Conservation (phyloP, 2,888 invertebrate species). For the Nesidiocoris tenuis region DNA sequence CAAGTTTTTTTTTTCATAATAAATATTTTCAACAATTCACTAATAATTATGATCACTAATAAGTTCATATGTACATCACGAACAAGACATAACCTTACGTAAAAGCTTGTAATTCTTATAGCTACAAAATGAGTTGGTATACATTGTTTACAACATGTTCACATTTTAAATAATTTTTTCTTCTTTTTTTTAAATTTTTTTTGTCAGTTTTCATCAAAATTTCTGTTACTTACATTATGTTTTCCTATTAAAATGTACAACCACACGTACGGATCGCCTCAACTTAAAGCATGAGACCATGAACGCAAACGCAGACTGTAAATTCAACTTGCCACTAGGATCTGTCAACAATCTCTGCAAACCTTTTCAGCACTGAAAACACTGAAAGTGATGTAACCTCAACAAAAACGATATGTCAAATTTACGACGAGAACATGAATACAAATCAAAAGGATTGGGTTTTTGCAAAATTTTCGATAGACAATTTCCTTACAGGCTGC, state of each 20-base stretch:
- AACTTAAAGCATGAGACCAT: background rate
- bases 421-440: background rate
- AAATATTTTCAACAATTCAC: conserved; percentile 45
- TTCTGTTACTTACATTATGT: background rate
- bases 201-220: background rate
- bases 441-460: too few species aligned
- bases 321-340: background rate
- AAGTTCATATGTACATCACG: conserved; percentile 45
- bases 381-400: background rate
- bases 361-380: background rate
- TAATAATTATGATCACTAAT: conserved; percentile 47
- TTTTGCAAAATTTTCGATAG: too few species aligned
- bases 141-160: conserved; percentile 17
- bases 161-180: conserved; percentile 15
- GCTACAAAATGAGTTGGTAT: conserved; percentile 40
- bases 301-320: background rate
- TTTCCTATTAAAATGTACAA: conserved; percentile 10
- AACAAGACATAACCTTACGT: conserved; percentile 46
- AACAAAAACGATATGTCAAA: background rate
- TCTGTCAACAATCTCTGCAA: background rate
- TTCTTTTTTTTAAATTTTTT: background rate
- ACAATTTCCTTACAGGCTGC: too few species aligned
- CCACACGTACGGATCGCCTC: conserved; percentile 31
- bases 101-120: conserved; percentile 46
- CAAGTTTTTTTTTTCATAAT: conserved; percentile 39